Base-by-base conservation (phyloP, 2,797 vertebrate genomes). In the Pipistrellus pygmaeus region DNA sequence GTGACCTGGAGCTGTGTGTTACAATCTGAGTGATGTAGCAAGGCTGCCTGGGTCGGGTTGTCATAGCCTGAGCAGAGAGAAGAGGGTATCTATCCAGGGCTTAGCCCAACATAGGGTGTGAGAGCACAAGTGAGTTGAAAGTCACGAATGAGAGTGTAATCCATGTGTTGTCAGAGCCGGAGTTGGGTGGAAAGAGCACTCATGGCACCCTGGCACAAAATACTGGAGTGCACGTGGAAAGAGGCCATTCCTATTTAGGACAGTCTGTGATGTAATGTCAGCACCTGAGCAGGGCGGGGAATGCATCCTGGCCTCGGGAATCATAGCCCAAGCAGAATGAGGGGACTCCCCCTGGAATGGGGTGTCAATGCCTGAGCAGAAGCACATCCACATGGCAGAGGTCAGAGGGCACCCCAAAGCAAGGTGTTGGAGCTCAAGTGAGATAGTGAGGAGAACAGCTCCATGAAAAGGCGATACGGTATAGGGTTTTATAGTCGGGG, bases 81-180 rank as follows among this genome's bases (percentile, higher is more conserved):
- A 32, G 27, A 68, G 8, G 11, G 46, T 2, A 1, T 30, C 27
- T 13, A 55, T 5, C 10, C 11, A 5, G 9, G 12, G 35, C 0
- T 15, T 23, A 38, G 2, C 2, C 10, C 15, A 41, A 35, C 44
- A 32, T 0, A 76, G 51, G 1, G 2, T 3, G 0, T 62, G 48
- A n/a, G 44, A 66, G 27, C 44, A 25, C n/a, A 17, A 2, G 1
- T 30, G 15, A 76, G 4, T 0, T 32, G 11, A 23, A 35, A 76
- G 14, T 7, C 15, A 20, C 3, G 13, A 78, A 17, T n/a, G 8
- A 64, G 6, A 46, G 20, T 69, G 23, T 8, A 62, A 75, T 84
- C 9, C 32, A 48, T 6, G 10, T 9, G 12, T 0, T 25, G 3
- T 78, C 23, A 77, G 53, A 91, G 25, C 3, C 44, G 21, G 32